Base-by-base conservation (phyloP, 1,140 invertebrate genomes). In the Hyles euphorbiae region DNA sequence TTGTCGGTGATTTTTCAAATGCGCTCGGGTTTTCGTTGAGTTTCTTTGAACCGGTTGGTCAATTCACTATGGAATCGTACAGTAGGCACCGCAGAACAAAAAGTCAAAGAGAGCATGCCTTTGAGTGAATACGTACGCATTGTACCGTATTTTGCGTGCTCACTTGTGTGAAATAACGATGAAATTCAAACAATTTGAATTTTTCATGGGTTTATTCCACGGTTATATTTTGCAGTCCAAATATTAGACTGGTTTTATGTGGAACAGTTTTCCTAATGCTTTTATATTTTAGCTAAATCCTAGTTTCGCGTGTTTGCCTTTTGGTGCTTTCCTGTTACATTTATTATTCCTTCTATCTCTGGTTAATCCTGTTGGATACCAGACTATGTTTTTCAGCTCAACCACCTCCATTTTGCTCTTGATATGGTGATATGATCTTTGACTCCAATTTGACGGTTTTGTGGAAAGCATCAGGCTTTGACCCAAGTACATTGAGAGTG, bases 71-170 rank as follows among this genome's bases (percentile, higher is more conserved):
- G 45, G 34, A 43, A 12, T 12, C 34, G 40, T 48, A 53, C 11
- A 58, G 52, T 36, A 9, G 45, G 34, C 47, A 53, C 36, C 36
- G 36, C 12, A 43, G 11, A 48, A 10, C 48, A 34, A 34, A 54
- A 58, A 54, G 46, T 63, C 51, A 55, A 55, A 55, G 22, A 34
- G 43, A 36, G 43, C 9, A 60, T 43, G 44, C 52, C 57, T 60
- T 60, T 60, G 52, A 60, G 52, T 49, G 52, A 52, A 40, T 54
- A 56, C 44, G 53, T 56, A 56, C 40, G 49, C 54, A 61, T 50
- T 55, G 58, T 50, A 55, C 58, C 58, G 52, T 55, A 55, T 60
- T 40, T 49, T 52, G 34, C 44, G 48, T 60, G 53, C 48, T 60
- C 53, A 50, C 45, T 45, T 60, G 58, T 32, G 49, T 55, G 43